phyloP scores from a whole-genome alignment of 2,888 invertebrate genomes.

The Venusia cambrica region DNA sequence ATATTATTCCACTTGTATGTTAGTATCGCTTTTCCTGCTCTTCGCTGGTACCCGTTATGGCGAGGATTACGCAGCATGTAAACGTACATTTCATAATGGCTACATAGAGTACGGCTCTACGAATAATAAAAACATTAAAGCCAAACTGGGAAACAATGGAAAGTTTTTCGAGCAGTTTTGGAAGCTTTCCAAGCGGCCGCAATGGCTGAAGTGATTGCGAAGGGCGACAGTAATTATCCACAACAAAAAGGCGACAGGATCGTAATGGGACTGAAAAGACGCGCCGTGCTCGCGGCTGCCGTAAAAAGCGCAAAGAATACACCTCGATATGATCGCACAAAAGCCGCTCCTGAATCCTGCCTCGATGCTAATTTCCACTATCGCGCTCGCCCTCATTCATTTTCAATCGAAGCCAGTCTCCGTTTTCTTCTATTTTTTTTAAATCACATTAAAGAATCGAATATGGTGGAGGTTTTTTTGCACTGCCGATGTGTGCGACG shows the following conservation, averaged over 20 bases:
- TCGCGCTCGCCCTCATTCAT: conserved; percentile 80
- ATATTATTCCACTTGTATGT: conserved; percentile 23
- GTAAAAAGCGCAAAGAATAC: conserved; percentile 81
- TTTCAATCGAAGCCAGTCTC: conserved; percentile 77
- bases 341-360: conserved; percentile 78
- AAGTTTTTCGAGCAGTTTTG: conserved; percentile 22
- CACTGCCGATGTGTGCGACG: conserved; percentile 71
- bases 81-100: conserved; percentile 3
- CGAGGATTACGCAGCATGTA: conserved; percentile 15
- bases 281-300: conserved; percentile 59
- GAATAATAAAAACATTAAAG: conserved; percentile 17
- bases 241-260: conserved; percentile 71
- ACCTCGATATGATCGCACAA: conserved; percentile 81
- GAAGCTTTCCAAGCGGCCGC: conserved; percentile 33
- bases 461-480: conserved; percentile 77
- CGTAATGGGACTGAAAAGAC: conserved; percentile 70
- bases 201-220: conserved; percentile 40
- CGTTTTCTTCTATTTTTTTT: conserved; percentile 76
- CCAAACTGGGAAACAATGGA: conserved; percentile 19
- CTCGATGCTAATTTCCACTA: conserved; percentile 82
- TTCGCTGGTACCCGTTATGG: conserved; percentile 13
- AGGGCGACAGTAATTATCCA: conserved; percentile 68
- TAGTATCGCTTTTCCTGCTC: conserved; percentile 9
- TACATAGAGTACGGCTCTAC: conserved; percentile 10
- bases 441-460: conserved; percentile 81